Conservation (phyloP, 1,140 invertebrate species). For the Hydropsyche tenuis region DNA sequence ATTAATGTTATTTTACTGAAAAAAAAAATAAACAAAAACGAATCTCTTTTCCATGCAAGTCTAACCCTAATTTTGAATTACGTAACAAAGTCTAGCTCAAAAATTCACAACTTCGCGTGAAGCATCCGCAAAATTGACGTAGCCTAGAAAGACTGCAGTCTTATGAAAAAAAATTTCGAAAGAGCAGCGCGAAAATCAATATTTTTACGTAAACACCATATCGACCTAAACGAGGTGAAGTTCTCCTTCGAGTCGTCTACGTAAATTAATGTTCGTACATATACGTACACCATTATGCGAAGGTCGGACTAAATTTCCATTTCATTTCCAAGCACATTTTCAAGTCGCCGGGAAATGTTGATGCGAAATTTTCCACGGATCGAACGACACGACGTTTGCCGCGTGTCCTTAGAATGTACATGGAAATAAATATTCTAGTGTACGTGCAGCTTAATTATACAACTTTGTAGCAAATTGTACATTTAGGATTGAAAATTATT, state of each 20-base stretch:
- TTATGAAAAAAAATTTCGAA: background rate
- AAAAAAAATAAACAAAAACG: too few relatives aligned
- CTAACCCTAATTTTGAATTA: too few relatives aligned
- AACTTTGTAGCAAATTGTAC: background rate
- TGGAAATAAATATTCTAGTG: background rate
- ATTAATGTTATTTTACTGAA: too few relatives aligned
- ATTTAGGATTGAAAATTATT: background rate
- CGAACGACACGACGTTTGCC: background rate
- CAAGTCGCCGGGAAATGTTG: background rate
- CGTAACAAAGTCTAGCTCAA: background rate
- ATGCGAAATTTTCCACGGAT: background rate
- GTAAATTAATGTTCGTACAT: conserved; percentile 5
- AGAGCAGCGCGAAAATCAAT: conserved; percentile 3
- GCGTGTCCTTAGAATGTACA: background rate
- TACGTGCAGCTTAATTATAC: background rate
- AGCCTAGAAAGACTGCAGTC: conserved; percentile 1
- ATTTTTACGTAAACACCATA: conserved; percentile 17
- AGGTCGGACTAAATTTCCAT: conserved; percentile 19
- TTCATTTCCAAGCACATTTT: conserved; percentile 9
- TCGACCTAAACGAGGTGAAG: background rate
- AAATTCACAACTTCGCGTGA: background rate
- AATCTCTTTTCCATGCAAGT: too few relatives aligned
- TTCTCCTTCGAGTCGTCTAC: conserved; percentile 8
- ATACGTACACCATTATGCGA: conserved; percentile 3
- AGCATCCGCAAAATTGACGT: background rate